A percentile compares a stretch with the other conserved stretches of the same genome.
These are phyloP conservation scores for Prietella phreatophila DNA, from an alignment of 2,113 vertebrate genomes.

Conservation along the genomic window DNA sequence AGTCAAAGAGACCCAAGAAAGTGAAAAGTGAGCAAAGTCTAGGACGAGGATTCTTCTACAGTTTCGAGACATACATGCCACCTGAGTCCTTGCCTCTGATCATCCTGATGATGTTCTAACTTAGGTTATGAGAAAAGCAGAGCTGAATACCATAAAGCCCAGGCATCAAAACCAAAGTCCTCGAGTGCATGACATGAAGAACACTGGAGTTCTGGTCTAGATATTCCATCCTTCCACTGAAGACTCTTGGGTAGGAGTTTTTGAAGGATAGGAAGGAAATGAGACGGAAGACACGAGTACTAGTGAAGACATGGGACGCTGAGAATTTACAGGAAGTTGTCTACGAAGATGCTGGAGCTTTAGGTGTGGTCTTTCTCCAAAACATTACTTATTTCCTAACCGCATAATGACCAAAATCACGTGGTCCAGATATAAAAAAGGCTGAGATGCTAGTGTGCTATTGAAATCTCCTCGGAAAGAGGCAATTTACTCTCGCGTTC, in stretches of 20 bases:
- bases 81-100: not conserved
- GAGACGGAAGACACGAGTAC: not conserved
- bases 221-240: not conserved
- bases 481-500: not conserved
- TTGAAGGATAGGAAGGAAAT: not conserved
- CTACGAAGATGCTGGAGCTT: not conserved
- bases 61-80: not conserved
- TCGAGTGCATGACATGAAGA: not conserved
- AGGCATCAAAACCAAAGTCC: not conserved
- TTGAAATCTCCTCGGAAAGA: constrained; percentile 1
- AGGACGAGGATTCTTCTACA: not conserved
- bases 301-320: not conserved
- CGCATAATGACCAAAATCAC: not conserved
- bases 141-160: not conserved
- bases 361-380: not conserved
- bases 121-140: not conserved
- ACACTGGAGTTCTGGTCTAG: not conserved
- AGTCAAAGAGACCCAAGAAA: constrained; percentile 33
- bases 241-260: too few relatives aligned
- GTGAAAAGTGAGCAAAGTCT: not conserved
- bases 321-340: not conserved
- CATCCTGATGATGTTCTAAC: not conserved
- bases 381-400: not conserved
- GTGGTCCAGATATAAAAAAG: not conserved
- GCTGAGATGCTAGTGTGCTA: not conserved